Evolutionary conservation across 2,797 vertebrate species (phyloP), one percentile per base, ranked within the genome.

Genomic region (Enteromius radiatus): DNA sequence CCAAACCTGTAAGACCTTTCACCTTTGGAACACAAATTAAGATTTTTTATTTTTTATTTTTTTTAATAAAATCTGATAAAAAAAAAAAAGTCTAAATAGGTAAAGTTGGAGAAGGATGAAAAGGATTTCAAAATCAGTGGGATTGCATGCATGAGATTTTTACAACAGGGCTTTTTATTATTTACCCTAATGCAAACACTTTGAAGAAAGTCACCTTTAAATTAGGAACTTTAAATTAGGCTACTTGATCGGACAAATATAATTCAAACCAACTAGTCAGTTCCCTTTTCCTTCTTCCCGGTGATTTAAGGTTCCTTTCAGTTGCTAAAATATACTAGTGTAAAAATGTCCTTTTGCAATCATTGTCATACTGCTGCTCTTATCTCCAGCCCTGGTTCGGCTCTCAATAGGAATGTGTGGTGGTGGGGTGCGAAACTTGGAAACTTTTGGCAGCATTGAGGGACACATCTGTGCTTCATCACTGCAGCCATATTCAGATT

Each of bases 341-440:
- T 5, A 75, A 75, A 75, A 33, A 75, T 56, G 33, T 38, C 12
- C 9, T 38, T 75, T 75, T 61, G 54, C 54, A 76, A 28, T 76
- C 36, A 61, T 61, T 61, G 74, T 76, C 36, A 43, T 17, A 9
- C n/a, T 63, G 9, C 33, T 12, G 9, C 54, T 63, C 56, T 45
- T 45, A 76, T 63, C 38, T 19, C 23, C 23, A 43, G 38, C 17
- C 23, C 38, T 61, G 38, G 23, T 63, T 41, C 17, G 43, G 41
- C 38, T 63, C 36, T 63, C 38, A 31, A 28, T 43, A 76, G 54
- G 23, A 76, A 61, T 76, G 38, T 76, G 38, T 63, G 36, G 38
- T 9, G 56, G 9, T 76, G 74, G 23, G 56, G 9, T 63, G 38
- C 5, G 41, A 43, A 76, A 45, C 10, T 76, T 10, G 74, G 23